Evolutionary conservation across 2,797 vertebrate species (phyloP), one percentile per base, ranked within the genome.

Genomic region (Trachops cirrhosus): DNA sequence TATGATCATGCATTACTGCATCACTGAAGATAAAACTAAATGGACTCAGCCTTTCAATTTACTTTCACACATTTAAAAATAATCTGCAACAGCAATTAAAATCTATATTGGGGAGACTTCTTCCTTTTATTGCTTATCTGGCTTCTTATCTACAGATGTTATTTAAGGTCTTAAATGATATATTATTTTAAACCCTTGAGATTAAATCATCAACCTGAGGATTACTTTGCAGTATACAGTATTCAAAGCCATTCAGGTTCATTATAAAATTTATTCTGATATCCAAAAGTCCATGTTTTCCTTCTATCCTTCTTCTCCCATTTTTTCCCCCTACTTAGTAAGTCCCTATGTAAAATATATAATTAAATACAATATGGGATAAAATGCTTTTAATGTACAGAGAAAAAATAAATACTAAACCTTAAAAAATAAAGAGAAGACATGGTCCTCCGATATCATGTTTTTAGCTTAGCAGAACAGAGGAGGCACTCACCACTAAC

Each of bases 31-130:
- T 78, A 92, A 91, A 94, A 48, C 14, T 77, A 90, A 94, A 93
- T 95, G 39, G 91, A 96, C 54, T 91, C 80, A 86, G 67, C 16
- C 89, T 71, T 89, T 95, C 10, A 91, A 62, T 84, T 97, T 46
- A 80, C 64, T 92, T 95, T 93, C 44, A 91, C 44, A 87, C 32
- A 85, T 77, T 94, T 87, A 94, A 96, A 97, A 97, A 96, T 75
- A 95, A 93, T 71, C 12, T 48, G 16, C 34, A 96, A 91, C 12
- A 86, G 44, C 93, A 96, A 95, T 80, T 21, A 92, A 96, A 94
- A 82, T 92, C 84, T 80, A 78, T 77, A 95, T 95, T 93, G 62
- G 26, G 18, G 29, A 71, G 67, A 50, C 83, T 77, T 75, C 24
- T 12, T 37, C 22, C 26, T 94, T 92, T 67, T 80, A 94, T 91